Evolutionary conservation across 2,888 invertebrate genomes (phyloP), one percentile per base, ranked within the genome.

Genomic region (Leptinotarsa tumamoca): DNA sequence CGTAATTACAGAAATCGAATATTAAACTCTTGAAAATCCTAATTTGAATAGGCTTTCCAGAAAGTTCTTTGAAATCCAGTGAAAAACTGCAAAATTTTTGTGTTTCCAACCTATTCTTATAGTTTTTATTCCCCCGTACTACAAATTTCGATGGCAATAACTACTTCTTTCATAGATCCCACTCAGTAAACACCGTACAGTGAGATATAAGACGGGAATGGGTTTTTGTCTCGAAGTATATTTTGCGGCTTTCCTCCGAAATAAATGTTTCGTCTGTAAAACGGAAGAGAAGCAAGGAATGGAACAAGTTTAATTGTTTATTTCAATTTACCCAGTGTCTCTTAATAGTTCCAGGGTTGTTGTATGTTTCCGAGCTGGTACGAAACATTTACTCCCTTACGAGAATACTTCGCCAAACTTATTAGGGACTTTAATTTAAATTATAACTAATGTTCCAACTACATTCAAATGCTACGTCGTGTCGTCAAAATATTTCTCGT

Each of bases 391-490:
- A 80, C 82, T 83, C 82, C 81, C 83, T 84, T 83, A 82, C 83
- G 84, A 82, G 84, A 83, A 85, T 85, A 85, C 85, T 85, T 84
- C 79, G 80, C 79, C 78, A 79, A 85, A 84, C 83, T 85, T 84
- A 85, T 84, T 83, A 82, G 83, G 77, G 83, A 84, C 84, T 84
- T 84, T 84, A 84, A 84, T 85, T 84, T 84, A 84, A 84, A 84
- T 84, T 84, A 84, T 84, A 83, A 83, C 83, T 74, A 74, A 74
- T 74, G 71, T 77, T 69, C 63, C 71, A 74, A 71, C 56, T 72
- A 68, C 63, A 63, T 63, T 63, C 63, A 63, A 63, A 63, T 63
- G n/a, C 43, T 43, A 63, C 33, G 63, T 33, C 43, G 63, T 21
- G 58, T 43, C 63, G 27, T 63, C 63, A 63, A 63, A 63, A 63